Evolutionary conservation across 1,140 invertebrate genomes (phyloP), one percentile per base, ranked within the genome.

Genomic region (Drosophila santomea): DNA sequence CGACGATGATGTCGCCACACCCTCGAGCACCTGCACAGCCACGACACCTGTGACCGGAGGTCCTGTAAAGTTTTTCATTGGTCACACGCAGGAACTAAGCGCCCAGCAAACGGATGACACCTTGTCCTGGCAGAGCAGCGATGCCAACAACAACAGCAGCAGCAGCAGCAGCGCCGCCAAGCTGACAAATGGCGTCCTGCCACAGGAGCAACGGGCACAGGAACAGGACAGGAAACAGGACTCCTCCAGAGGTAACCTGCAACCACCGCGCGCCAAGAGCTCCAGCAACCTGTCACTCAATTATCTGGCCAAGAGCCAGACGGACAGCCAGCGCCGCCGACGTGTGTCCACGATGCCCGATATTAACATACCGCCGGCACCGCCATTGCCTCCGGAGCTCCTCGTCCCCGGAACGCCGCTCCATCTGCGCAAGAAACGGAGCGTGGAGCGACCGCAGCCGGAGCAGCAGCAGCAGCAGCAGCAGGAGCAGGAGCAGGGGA

Each of bases 1-100:
- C 32, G 32, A 32, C 64, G 66, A 72, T 78, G 81, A 62, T 47
- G 44, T 75, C 45, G 56, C 41, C 55, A 51, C 55, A 17, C 47
- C 59, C n/a, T 43, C 77, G 15, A 43, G 43, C 55, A 58, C 61
- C 36, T 28, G 35, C 50, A 12, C 44, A 28, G 23, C 23, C 59
- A 43, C 76, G 44, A 60, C 77, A 41, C n/a, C 73, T 25, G 47
- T 43, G 63, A 39, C 63, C 60, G 50, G 71, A 64, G 61, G 66
- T 52, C 85, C 79, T 78, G 88, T 90, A 57, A 91, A 91, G 80
- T 91, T 91, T 82, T 91, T 91, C 80, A 91, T 91, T 82, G 89
- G 89, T 83, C 78, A 77, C 55, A 88, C 83, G 75, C 83, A 89
- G 83, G 84, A 88, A 74, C 71, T 76, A 67, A 76, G 63, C 76